phyloP scores from a whole-genome alignment of 35 echinoderm and acorn worm genomes.

The Hemicentrotus pulcherrimus region DNA sequence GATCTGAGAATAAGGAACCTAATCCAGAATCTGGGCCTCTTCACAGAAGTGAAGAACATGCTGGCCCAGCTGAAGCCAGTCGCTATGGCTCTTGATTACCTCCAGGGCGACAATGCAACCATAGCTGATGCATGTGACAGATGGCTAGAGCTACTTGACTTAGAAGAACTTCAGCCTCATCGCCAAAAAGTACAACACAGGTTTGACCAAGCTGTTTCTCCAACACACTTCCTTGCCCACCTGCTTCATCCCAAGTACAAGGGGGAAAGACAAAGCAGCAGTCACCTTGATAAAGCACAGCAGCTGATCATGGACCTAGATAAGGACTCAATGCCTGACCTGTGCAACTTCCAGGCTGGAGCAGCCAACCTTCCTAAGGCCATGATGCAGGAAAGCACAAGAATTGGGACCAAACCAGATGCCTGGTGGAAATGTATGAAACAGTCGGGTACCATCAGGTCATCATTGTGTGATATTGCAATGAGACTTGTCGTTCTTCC shows the following conservation, averaged over 20 bases:
- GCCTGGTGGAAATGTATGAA: conserved; percentile 50
- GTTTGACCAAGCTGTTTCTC: conserved; percentile 62
- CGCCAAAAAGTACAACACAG: conserved; percentile 6
- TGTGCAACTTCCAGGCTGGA: conserved; percentile 54
- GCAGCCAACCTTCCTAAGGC: conserved; percentile 41
- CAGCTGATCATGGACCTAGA: conserved; percentile 34
- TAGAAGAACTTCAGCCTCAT: conserved; percentile 36
- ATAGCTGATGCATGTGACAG: conserved; percentile 63
- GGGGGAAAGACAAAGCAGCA: conserved; percentile 39
- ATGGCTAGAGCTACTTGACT: conserved; percentile 47
- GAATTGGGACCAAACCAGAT: conserved; percentile 47
- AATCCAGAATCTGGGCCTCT: conserved; percentile 48
- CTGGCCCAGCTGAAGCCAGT: conserved; percentile 54
- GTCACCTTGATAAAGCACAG: conserved; percentile 60
- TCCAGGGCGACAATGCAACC: conserved; percentile 44
- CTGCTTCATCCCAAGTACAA: conserved; percentile 53
- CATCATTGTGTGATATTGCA: conserved; percentile 18
- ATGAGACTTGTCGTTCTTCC: conserved; percentile 37
- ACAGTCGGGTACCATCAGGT: background rate
- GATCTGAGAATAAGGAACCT: conserved; percentile 40
- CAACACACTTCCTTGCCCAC: conserved; percentile 62
- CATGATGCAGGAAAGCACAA: conserved; percentile 18
- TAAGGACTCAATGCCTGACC: conserved; percentile 36
- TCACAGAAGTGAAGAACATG: conserved; percentile 44
- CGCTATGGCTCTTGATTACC: conserved; percentile 28